Evolutionary conservation across 2,113 vertebrate genomes (phyloP), one percentile per base, ranked within the genome.

Genomic region (Calyptommatus sinebrachiatus): DNA sequence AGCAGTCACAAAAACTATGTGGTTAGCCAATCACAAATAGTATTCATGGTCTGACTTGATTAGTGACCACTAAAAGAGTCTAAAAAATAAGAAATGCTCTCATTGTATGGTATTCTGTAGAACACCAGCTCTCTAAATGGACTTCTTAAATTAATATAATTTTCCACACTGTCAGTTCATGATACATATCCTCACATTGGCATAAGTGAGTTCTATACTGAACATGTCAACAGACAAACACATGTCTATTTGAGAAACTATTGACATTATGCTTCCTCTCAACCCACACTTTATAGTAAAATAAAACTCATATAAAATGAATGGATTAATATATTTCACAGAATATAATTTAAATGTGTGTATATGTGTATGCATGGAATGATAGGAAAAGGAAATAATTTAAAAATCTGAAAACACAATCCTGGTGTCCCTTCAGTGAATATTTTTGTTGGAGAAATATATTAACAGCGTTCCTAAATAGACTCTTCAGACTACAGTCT

Each of bases 61-160:
- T 71, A n/a, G 24, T 78, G 57, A 65, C 21, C 7, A 78, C 57
- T 26, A 21, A 85, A 82, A 86, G 21, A 57, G 53, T 53, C 0
- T 7, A 80, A 24, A 61, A 71, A 45, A 69, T 50, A 82, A 11
- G 71, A 22, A 77, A 80, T 70, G 79, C 2, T 68, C 84, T 73
- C 81, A 83, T 57, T 57, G 53, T 57, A 18, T 18, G 12, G 53
- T 18, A 57, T 57, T 57, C 28, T 65, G 63, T 24, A 65, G n/a
- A 65, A 26, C 83, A 85, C 76, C 84, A 82, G 60, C 50, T 80
- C 60, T 79, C 68, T 84, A 29, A 7, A 50, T 85, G 78, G 29
- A 41, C 82, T 73, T 79, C 74, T 21, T 71, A 31, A 1, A 1
- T 8, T 16, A 45, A 14, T 45, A 11, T 20, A 69, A 82, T 88